Base-by-base conservation (phyloP, 2,797 vertebrate species). In the Kryptopterus vitreolus region DNA sequence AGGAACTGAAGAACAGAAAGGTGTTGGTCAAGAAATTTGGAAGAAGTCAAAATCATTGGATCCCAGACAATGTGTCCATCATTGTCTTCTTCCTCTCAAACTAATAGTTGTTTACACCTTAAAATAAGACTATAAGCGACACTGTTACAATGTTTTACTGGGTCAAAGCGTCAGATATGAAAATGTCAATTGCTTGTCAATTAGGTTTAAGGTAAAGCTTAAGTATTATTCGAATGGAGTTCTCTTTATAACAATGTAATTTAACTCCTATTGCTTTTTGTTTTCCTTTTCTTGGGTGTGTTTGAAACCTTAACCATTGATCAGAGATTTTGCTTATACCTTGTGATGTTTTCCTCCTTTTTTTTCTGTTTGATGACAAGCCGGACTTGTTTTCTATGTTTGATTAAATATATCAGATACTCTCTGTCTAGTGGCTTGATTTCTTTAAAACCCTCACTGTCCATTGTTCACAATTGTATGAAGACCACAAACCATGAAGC, bases 371-470 rank as follows among this genome's bases (percentile, higher is more conserved):
- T 43, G 5, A 18, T 26, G 43, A 84, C 85, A 84, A 80, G 74
- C 82, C 43, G 80, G 71, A 38, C 74, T 81, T 84, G 76, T 84
- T 79, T 48, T 58, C 22, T 81, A 33, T 58, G 29, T 85, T 70
- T 63, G 65, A 82, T 73, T 72, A 84, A 82, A 78, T 7, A 31
- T 59, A 66, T 84, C 55, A 31, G 59, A 24, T n/a, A 7, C 10
- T 0, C 33, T 76, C 16, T 71, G 18, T 65, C n/a, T 33, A 33
- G 5, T 53, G 43, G 2, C 3, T 29, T n/a, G 24, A 18, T n/a
- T 55, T 11, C 15, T 74, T 74, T 43, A 24, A 11, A 43, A 18
- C 18, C n/a, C n/a, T n/a, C n/a, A 53, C 1, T 20, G 4, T 24
- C 10, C 35, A 5, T 31, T 20, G 31, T 33, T 10, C 29, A 33